Percentiles rank a stretch among this genome's conserved stretches.
phyloP scores from a whole-genome alignment of 2,113 vertebrate genomes.

The Ptyas mucosa region DNA sequence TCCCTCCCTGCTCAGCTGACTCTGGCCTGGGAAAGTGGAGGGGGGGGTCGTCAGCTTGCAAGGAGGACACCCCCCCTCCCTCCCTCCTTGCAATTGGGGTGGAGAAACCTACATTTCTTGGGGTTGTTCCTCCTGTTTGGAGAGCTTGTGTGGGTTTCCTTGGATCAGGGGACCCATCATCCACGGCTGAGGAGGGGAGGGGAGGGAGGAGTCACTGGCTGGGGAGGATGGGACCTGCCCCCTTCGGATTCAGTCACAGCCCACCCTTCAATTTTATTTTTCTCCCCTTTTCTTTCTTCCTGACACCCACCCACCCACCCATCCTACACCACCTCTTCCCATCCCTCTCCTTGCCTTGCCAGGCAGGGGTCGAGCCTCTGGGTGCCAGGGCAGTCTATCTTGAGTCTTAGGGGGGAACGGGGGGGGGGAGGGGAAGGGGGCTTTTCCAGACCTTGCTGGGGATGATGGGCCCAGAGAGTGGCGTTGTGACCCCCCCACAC shows the following conservation, averaged over 20 bases:
- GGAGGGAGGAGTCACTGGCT: not conserved
- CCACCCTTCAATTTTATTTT: no score
- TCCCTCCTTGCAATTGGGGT: no score
- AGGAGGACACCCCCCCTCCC: not conserved
- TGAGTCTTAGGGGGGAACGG: not conserved
- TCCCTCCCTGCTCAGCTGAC: no score
- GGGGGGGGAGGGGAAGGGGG: not conserved
- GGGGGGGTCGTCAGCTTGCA: no score
- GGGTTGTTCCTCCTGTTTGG: not conserved
- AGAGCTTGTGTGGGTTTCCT: not conserved
- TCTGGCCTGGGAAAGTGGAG: no score
- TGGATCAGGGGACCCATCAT: not conserved
- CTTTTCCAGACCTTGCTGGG: not conserved
- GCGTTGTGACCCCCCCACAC: not conserved
- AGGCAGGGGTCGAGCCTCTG: not conserved
- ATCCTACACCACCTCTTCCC: not conserved
- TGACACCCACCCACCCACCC: no score
- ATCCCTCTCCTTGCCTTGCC: not conserved
- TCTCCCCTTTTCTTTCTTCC: no score
- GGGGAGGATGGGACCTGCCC: not conserved
- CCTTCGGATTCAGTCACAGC: not conserved
- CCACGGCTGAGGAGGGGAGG: not conserved
- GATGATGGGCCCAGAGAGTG: not conserved
- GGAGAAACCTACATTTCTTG: no score
- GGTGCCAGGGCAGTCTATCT: not conserved